These are phyloP conservation scores for Mycalesis mineus DNA, from an alignment of 2,888 invertebrate species.

Conservation along the genomic window DNA sequence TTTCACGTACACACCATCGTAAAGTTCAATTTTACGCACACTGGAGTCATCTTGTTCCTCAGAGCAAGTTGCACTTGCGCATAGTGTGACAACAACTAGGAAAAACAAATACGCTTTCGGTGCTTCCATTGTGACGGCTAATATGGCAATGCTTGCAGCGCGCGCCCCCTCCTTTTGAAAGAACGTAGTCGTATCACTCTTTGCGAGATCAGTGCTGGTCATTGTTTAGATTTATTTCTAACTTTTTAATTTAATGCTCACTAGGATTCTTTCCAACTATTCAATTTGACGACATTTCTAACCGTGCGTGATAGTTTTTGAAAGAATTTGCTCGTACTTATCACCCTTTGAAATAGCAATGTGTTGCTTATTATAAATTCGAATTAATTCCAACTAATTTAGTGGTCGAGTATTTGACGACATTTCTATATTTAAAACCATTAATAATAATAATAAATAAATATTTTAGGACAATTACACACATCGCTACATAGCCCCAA, in stretches of 20 bases:
- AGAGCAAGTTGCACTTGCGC: constrained; percentile 31
- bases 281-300: too few relatives aligned
- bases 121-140: constrained; percentile 57
- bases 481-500: too few relatives aligned
- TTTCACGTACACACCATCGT: constrained; percentile 55
- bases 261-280: too few relatives aligned
- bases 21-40: constrained; percentile 48
- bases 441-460: too few relatives aligned
- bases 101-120: constrained; percentile 36
- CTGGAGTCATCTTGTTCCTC: constrained; percentile 6
- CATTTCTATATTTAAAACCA: too few relatives aligned
- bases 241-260: not conserved
- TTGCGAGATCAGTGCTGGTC: constrained; percentile 18
- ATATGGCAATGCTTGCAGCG: constrained; percentile 38
- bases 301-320: too few relatives aligned
- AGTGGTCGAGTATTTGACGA: too few relatives aligned
- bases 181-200: constrained; percentile 23
- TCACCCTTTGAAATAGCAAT: too few relatives aligned
- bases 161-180: constrained; percentile 36
- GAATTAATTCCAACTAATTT: too few relatives aligned
- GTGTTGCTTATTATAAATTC: too few relatives aligned
- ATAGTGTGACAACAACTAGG: constrained; percentile 31
- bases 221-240: constrained; percentile 19
- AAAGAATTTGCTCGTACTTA: too few relatives aligned
- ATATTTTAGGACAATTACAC: too few relatives aligned